A percentile compares a stretch with the other conserved stretches of the same genome.
phyloP scores from a whole-genome alignment of 1,140 invertebrate genomes.

The Apis laboriosa region DNA sequence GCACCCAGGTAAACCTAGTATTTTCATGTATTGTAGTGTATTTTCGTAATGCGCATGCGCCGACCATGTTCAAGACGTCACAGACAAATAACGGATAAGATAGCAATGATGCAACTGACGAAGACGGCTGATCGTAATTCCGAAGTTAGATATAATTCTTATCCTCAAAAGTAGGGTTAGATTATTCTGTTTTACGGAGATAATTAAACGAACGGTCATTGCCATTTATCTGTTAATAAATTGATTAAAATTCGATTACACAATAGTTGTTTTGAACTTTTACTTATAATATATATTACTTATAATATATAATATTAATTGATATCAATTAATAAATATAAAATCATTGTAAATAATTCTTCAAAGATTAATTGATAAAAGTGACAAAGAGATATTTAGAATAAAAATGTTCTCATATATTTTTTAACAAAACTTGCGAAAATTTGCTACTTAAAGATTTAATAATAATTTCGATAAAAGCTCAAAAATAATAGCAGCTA shows the following conservation, averaged over 20 bases:
- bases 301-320: too few relatives aligned
- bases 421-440: neutral
- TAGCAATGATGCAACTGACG: constrained; percentile 21
- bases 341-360: too few relatives aligned
- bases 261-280: too few relatives aligned
- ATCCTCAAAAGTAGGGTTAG: neutral
- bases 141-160: neutral
- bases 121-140: neutral
- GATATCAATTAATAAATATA: too few relatives aligned
- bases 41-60: neutral
- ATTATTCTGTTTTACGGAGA: neutral
- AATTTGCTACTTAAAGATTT: neutral
- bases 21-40: neutral
- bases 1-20: constrained; percentile 1
- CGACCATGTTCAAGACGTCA: neutral
- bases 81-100: neutral
- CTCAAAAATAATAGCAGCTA: neutral
- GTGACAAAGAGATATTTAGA: neutral
- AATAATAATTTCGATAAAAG: constrained; percentile 15
- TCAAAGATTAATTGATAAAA: neutral
- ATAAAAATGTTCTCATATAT: neutral
- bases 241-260: neutral
- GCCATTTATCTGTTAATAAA: neutral
- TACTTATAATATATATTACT: too few relatives aligned
- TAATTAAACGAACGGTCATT: neutral